phyloP scores from a whole-genome alignment of 2,888 invertebrate species.

The Pristionchus arcanus region DNA sequence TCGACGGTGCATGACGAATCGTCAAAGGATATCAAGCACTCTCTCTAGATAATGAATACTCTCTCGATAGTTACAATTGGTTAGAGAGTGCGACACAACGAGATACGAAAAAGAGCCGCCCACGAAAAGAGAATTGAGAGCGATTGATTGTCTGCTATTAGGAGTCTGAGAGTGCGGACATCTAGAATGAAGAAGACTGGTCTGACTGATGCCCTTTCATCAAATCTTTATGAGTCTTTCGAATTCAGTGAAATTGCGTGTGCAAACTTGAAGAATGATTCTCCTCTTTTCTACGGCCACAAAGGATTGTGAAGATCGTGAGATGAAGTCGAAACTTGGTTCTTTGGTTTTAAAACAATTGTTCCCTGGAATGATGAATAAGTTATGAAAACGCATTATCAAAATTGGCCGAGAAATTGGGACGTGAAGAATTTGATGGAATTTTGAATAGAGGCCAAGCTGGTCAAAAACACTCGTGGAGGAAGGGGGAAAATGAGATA shows the following conservation, averaged over 20 bases:
- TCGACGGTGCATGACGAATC: constrained; percentile 39
- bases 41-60: neutral
- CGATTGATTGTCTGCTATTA: constrained; percentile 19
- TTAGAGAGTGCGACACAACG: neutral
- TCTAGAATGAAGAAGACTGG: neutral
- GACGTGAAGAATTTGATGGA: neutral
- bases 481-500: neutral
- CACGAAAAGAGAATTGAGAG: neutral
- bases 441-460: neutral
- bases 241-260: constrained; percentile 9
- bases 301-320: neutral
- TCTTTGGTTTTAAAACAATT: neutral
- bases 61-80: neutral
- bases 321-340: neutral
- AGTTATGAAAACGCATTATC: neutral
- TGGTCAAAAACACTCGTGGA: neutral
- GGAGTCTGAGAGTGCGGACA: neutral
- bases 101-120: neutral
- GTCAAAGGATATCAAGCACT: neutral
- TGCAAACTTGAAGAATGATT: neutral
- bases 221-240: neutral
- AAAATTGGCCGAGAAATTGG: neutral
- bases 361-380: neutral
- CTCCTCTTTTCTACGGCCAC: neutral
- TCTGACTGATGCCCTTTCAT: neutral